Conservation (phyloP, 2,797 vertebrate species). For the Cichlasoma orientale region DNA sequence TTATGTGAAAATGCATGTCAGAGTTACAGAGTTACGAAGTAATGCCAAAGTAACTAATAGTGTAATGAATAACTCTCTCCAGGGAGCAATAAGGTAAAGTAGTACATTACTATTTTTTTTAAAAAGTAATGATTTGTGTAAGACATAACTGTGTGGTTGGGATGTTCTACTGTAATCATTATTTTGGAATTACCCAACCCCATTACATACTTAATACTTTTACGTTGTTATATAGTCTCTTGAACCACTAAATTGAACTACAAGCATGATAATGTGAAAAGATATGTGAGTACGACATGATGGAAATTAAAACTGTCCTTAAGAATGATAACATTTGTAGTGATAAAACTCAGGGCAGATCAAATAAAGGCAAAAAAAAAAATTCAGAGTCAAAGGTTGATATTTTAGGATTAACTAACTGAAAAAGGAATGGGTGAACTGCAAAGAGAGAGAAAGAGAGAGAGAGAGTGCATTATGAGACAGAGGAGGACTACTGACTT, state of each 20-base stretch:
- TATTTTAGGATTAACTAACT: not conserved
- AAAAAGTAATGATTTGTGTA: not conserved
- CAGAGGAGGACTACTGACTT: slow-evolving; percentile 81
- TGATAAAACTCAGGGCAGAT: not conserved
- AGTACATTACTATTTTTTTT: not conserved
- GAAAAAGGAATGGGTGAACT: not conserved
- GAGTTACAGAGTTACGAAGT: too few relatives aligned
- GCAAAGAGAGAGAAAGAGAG: not conserved
- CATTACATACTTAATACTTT: not conserved
- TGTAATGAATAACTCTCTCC: too few relatives aligned
- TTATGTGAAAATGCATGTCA: too few relatives aligned
- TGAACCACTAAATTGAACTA: not conserved
- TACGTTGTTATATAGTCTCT: not conserved
- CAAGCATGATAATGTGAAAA: not conserved
- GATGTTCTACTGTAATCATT: not conserved
- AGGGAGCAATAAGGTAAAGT: too few relatives aligned
- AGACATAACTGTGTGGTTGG: not conserved
- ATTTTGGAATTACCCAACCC: not conserved
- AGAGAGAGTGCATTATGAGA: not conserved
- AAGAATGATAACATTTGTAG: not conserved
- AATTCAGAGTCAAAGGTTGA: not conserved
- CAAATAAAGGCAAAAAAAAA: not conserved
- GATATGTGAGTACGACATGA: not conserved
- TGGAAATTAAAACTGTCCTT: not conserved
- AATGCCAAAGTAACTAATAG: too few relatives aligned